These are phyloP conservation scores for Oenanthe melanoleuca DNA, from an alignment of 2,113 vertebrate genomes.

Conservation along the genomic window DNA sequence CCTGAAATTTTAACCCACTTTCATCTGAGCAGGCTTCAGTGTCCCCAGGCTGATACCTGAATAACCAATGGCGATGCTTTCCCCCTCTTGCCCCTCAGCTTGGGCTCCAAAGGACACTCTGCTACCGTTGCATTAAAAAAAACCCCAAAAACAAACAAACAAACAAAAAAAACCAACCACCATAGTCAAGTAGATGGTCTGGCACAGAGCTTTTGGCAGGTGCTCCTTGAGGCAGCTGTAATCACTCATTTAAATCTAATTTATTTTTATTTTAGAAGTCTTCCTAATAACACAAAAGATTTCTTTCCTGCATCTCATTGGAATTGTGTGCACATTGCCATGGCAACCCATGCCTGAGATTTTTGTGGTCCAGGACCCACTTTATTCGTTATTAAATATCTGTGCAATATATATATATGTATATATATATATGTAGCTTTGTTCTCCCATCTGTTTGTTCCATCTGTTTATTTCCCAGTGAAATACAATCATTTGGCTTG, in stretches of 20 bases:
- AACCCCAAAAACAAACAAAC: not conserved
- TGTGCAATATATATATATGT: not conserved
- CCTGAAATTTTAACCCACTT: not conserved
- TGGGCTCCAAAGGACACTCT: not conserved
- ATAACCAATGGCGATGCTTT: not conserved
- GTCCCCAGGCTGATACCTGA: not conserved
- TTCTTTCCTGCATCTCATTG: not conserved
- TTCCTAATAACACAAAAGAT: conserved; percentile 26
- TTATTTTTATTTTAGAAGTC: conserved; percentile 40
- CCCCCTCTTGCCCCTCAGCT: not conserved
- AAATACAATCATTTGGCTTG: conserved; percentile 10
- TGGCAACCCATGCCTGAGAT: conserved; percentile 37
- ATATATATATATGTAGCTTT: not conserved
- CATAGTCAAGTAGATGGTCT: not conserved
- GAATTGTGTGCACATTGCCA: conserved; percentile 42
- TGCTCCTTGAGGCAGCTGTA: not conserved
- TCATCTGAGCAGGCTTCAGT: not conserved
- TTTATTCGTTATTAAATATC: conserved; percentile 59
- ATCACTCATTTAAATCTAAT: conserved; percentile 46
- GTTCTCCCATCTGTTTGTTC: conserved; percentile 47
- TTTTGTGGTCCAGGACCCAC: conserved; percentile 23
- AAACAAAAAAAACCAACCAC: no score
- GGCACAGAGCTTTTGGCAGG: conserved; percentile 18
- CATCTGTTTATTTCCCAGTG: conserved; percentile 42
- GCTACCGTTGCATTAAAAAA: not conserved